Evolutionary conservation across 1,140 invertebrate genomes (phyloP).

Genomic region (Penaeus vannamei): DNA sequence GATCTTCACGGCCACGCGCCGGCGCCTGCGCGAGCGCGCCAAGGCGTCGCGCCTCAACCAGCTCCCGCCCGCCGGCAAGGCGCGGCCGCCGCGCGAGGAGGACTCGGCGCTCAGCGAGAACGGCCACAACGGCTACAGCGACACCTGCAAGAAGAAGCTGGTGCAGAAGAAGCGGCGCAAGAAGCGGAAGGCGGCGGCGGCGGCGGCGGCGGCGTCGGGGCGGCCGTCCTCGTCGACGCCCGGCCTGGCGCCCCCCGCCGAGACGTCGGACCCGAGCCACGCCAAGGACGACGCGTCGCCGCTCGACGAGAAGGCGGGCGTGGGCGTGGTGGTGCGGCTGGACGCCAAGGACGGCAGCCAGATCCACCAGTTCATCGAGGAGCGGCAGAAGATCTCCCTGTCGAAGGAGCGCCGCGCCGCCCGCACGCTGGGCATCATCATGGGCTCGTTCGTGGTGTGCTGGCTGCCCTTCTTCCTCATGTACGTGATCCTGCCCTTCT

Average conservation of each 20-base stretch:
- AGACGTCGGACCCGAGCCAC: constrained; percentile 44
- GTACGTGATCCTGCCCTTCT: constrained; percentile 93
- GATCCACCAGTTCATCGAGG: constrained; percentile 92
- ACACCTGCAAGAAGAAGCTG: constrained; percentile 53
- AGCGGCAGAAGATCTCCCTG: constrained; percentile 92
- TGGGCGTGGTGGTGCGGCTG: constrained; percentile 39
- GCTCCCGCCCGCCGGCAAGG: constrained; percentile 30
- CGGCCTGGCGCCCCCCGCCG: constrained; percentile 35
- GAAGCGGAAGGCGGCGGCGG: constrained; percentile 47
- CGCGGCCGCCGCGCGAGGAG: constrained; percentile 34
- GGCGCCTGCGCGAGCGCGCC: constrained; percentile 82
- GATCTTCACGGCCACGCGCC: constrained; percentile 91
- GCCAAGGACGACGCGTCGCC: constrained; percentile 36
- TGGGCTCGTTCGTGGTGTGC: constrained; percentile 82
- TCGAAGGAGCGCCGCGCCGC: constrained; percentile 93
- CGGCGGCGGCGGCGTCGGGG: constrained; percentile 40
- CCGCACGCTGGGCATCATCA: constrained; percentile 90
- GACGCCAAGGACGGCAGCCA: constrained; percentile 71
- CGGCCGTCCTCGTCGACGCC: neutral
- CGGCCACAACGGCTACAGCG: constrained; percentile 59
- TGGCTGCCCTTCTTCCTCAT: constrained; percentile 73
- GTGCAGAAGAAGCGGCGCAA: constrained; percentile 59
- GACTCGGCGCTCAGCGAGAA: constrained; percentile 63
- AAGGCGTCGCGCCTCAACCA: constrained; percentile 50
- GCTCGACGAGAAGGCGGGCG: constrained; percentile 33